These are phyloP conservation scores for Malthinus flaveolus DNA, from an alignment of 2,888 invertebrate species.

Conservation along the genomic window DNA sequence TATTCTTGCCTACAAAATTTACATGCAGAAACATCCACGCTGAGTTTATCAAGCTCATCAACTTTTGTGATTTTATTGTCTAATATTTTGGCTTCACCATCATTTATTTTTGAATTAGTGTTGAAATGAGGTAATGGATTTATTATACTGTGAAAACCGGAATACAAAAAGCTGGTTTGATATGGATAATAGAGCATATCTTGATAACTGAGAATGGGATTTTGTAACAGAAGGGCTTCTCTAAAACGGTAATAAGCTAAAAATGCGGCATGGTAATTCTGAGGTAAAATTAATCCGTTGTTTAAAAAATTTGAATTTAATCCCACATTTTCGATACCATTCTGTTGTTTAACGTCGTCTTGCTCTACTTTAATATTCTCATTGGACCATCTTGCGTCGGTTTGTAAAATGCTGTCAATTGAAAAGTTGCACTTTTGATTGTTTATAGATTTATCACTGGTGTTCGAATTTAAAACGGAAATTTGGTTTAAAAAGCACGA, in stretches of 20 bases:
- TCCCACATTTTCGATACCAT: conserved; percentile 3
- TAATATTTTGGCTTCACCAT: conserved; percentile 17
- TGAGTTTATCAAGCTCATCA: conserved; percentile 40
- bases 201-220: conserved; percentile 44
- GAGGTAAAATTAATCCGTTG: conserved; percentile 14
- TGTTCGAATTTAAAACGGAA: conserved; percentile 10
- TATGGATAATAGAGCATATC: conserved; percentile 50
- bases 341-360: conserved; percentile 4
- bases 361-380: conserved; percentile 9
- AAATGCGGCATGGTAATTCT: conserved; percentile 35
- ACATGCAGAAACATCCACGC: conserved; percentile 53
- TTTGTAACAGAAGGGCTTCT: conserved; percentile 40
- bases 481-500: conserved; percentile 9
- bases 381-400: conserved; percentile 5
- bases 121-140: conserved; percentile 47
- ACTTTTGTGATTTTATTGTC: conserved; percentile 20
- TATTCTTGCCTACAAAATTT: conserved; percentile 63
- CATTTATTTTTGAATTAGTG: conserved; percentile 22
- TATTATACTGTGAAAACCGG: conserved; percentile 65
- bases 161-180: conserved; percentile 57
- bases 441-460: conserved; percentile 14
- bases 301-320: conserved; percentile 23
- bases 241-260: conserved; percentile 40
- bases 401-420: conserved; percentile 32
- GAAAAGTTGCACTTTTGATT: conserved; percentile 27